Conservation (phyloP, 2,113 vertebrate species). For the Leptocoma aspasia region DNA sequence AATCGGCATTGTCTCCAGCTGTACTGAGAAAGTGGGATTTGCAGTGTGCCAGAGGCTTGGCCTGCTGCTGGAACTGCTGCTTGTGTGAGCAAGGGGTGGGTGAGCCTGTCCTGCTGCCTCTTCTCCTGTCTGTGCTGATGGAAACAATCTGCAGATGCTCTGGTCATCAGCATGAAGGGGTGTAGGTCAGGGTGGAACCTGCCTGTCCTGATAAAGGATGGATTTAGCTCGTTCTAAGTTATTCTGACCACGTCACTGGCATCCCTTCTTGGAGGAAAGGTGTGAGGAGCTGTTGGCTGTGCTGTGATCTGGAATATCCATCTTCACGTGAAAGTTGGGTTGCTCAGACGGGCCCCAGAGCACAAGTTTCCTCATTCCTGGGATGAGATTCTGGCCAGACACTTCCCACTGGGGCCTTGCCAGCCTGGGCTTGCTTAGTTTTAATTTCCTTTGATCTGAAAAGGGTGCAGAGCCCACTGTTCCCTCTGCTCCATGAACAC, state of each 20-base stretch:
- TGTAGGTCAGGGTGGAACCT: background rate
- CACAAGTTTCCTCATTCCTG: background rate
- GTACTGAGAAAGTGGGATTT: background rate
- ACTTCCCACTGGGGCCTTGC: background rate
- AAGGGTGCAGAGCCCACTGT: background rate
- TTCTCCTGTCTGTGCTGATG: background rate
- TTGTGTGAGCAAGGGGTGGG: background rate
- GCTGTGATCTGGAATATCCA: background rate
- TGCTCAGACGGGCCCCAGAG: background rate
- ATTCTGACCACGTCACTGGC: background rate
- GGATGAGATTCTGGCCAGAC: background rate
- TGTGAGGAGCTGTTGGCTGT: background rate
- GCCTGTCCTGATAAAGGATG: rapidly evolving
- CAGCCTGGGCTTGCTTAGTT: background rate
- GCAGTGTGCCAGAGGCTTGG: background rate
- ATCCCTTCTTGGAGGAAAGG: background rate
- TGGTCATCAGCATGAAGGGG: background rate
- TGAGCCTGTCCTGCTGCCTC: background rate
- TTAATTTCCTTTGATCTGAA: background rate
- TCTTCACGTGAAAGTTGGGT: rapidly evolving
- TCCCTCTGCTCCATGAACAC: rapidly evolving
- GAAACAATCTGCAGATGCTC: background rate
- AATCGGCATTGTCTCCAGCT: background rate
- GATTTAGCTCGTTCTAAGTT: background rate
- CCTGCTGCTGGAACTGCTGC: background rate